phyloP scores from a whole-genome alignment of 2,888 invertebrate genomes.

The Globia sparganii region DNA sequence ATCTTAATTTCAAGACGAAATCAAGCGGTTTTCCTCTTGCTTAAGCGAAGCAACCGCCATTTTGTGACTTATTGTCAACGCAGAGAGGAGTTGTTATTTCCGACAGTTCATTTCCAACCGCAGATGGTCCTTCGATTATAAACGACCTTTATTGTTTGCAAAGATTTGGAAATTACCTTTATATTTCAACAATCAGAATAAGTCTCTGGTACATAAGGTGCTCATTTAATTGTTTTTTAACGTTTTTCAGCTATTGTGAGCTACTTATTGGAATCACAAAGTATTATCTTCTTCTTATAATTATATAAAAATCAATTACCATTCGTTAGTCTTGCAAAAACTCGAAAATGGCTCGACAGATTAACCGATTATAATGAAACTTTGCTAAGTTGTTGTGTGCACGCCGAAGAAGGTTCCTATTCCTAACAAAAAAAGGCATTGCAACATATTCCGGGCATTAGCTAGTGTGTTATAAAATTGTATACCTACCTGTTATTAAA shows the following conservation, averaged over 20 bases:
- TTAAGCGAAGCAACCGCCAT: background rate
- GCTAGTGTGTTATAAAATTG: background rate
- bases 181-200: background rate
- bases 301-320: too few species aligned
- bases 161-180: background rate
- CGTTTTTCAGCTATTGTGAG: too few species aligned
- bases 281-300: background rate
- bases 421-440: too few species aligned
- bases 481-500: background rate
- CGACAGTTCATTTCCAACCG: constrained; percentile 18
- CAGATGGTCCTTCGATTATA: constrained; percentile 12
- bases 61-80: background rate
- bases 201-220: background rate
- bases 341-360: too few species aligned
- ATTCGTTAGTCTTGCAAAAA: too few species aligned
- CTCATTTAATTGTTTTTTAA: background rate
- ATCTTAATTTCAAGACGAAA: constrained; percentile 39
- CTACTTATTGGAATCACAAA: too few species aligned
- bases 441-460: background rate
- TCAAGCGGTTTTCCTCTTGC: too few species aligned
- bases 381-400: too few species aligned
- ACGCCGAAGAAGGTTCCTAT: too few species aligned
- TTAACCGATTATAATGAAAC: too few species aligned
- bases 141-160: background rate
- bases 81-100: constrained; percentile 9